Percentiles rank a stretch among this genome's conserved stretches.
Evolutionary conservation across 2,797 vertebrate species (phyloP).

Genomic region (Sarcophilus harrisii): DNA sequence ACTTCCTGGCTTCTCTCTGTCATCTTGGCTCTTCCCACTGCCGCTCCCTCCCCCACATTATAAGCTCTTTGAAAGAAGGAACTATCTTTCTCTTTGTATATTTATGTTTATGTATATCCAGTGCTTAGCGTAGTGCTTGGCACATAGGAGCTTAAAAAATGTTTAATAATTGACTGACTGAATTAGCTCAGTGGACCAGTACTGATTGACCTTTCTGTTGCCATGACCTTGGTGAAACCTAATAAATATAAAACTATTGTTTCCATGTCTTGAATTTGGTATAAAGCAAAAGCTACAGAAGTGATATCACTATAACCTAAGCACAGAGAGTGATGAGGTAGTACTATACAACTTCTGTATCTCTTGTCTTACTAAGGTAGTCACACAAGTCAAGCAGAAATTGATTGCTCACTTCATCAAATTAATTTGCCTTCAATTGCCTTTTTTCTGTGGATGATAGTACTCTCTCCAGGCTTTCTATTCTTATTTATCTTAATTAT

Average conservation of each 20-base stretch:
- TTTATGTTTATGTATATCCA: background rate
- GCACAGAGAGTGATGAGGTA: constrained; percentile 17
- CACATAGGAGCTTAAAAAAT: background rate
- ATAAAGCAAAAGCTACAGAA: background rate
- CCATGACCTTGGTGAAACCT: background rate
- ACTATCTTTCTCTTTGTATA: background rate
- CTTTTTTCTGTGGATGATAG: constrained; percentile 13
- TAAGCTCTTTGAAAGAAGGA: background rate
- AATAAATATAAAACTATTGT: background rate
- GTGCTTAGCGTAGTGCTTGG: background rate
- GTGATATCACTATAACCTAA: background rate
- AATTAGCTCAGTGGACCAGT: background rate
- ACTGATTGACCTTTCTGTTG: background rate
- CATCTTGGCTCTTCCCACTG: background rate
- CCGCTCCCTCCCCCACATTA: background rate
- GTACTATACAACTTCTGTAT: background rate
- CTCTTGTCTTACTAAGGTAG: background rate
- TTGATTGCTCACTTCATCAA: constrained; percentile 34
- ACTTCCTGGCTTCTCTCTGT: background rate
- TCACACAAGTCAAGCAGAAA: constrained; percentile 45
- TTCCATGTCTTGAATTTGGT: background rate
- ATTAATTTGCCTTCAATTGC: constrained; percentile 3
- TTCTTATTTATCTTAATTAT: background rate
- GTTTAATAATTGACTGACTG: background rate
- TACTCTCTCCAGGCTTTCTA: constrained; percentile 22